Evolutionary conservation across 2,797 vertebrate species (phyloP), one percentile per base, ranked within the genome.

Genomic region (Rhinogobio ventralis): DNA sequence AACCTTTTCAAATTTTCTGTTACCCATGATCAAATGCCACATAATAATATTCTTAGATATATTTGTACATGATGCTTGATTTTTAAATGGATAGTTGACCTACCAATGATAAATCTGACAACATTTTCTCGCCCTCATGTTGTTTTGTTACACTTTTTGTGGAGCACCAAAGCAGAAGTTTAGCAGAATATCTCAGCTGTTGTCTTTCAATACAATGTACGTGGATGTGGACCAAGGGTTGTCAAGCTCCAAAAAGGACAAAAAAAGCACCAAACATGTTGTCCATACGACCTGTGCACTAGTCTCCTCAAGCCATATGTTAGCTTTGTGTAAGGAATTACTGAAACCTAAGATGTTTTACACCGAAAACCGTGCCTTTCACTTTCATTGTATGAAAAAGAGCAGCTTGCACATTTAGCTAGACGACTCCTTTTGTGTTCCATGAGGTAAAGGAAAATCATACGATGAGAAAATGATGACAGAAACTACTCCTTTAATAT

Each of bases 41-140:
- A 23, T 75, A 51, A 33, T n/a, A n/a, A 84, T 57, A n/a, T 76
- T 39, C 20, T 2, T 42, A 17, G 53, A 73, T 73, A 64, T 82
- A 42, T 45, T 82, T 81, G 49, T 77, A 74, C 73, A 80, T 39
- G 11, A 84, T 84, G 72, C 82, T 85, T 89, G 73, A 85, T 83
- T 81, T 84, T 77, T 79, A 9, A 17, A 42, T 8, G 8, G 23
- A 60, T 28, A 25, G 33, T 60, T 77, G n/a, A 17, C 75, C 36
- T 28, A 28, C n/a, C n/a, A 60, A 25, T 60, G 7, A 17, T 77
- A 57, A 25, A 42, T 76, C 14, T 39, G 36, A 60, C 55, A 19
- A 9, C 17, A 60, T 76, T 76, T 76, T 39, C 14, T 36, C 30
- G 4, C 51, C 30, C 30, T 55, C 20, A n/a, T 71, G 4, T 77